Base-by-base conservation (phyloP, 1,140 invertebrate species). In the Cecropterus lyciades region DNA sequence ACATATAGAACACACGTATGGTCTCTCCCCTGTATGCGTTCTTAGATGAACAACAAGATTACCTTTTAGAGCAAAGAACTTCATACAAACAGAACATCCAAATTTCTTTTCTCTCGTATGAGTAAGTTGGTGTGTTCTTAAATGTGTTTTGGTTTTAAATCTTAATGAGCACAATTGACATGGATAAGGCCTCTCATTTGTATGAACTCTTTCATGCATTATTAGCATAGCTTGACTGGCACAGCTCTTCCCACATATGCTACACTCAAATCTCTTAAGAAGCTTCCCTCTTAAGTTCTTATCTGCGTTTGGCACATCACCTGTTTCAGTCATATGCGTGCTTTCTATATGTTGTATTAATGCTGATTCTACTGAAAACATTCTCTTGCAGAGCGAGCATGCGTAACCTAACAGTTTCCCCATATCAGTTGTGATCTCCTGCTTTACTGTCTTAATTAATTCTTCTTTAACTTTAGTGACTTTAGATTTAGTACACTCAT, bases 1-100 rank as follows among this genome's bases (percentile, higher is more conserved):
- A 82, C 95, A 96, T n/a, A 95, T 82, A 33, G 93, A 90, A 73
- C 95, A 96, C 10, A 93, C 90, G 83, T 94, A 95, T 0, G 95
- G 95, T 5, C 94, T 69, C 76, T 95, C 95, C 0, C 95, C 93
- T 0, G 93, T 94, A 59, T 94, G 93, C 0, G 92, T 92, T 14
- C 92, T 57, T 62, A 93, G 73, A 78, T 93, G 93, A 0, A 92
- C 87, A 2, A 92, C 89, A 11, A 93, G 77, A 65, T 92, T 92
- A 11, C 91, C 90, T 72, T 92, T 92, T 10, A 92, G 64, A 0
- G 91, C 85, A 80, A 93, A 93, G 74, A 92, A 91, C 64, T 93
- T 93, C 89, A 92, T 88, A 70, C 93, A 93, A 16, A 93, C 87
- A 0, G 90, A 93, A 70, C 93, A 93, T n/a, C 91, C 89, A 80